Conservation (phyloP, 1,140 invertebrate genomes). For the Acyrthosiphon pisum region DNA sequence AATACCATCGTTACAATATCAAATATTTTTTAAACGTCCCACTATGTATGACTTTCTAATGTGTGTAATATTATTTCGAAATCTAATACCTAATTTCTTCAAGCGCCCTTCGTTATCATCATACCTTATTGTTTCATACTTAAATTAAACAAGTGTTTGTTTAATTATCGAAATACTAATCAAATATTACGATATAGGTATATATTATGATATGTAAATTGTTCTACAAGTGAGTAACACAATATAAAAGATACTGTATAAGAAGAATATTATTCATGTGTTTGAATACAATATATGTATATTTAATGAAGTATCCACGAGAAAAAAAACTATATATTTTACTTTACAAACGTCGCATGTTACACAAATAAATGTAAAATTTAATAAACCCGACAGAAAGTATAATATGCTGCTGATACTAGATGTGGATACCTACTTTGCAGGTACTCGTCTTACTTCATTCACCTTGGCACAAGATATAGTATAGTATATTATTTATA, state of each 20-base stretch:
- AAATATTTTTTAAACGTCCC: constrained; percentile 12
- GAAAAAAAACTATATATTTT: background rate
- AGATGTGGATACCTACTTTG: too few relatives aligned
- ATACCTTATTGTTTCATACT: background rate
- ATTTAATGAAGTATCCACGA: background rate
- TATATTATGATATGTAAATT: background rate
- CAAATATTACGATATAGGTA: background rate
- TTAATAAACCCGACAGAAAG: too few relatives aligned
- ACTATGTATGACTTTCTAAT: background rate
- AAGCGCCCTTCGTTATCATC: background rate
- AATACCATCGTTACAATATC: background rate
- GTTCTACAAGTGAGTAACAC: background rate
- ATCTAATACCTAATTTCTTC: background rate
- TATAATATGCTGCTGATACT: too few relatives aligned
- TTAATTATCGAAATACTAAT: background rate
- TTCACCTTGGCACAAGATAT: too few relatives aligned
- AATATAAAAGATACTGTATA: background rate
- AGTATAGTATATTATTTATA: too few relatives aligned
- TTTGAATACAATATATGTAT: background rate
- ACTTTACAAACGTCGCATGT: background rate
- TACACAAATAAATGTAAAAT: background rate
- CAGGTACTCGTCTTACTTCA: too few relatives aligned
- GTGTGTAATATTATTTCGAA: constrained; percentile 22
- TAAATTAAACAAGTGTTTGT: background rate
- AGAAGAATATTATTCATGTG: background rate